These are phyloP conservation scores for Pterois miles DNA, from an alignment of 2,797 vertebrate genomes.

Conservation along the genomic window DNA sequence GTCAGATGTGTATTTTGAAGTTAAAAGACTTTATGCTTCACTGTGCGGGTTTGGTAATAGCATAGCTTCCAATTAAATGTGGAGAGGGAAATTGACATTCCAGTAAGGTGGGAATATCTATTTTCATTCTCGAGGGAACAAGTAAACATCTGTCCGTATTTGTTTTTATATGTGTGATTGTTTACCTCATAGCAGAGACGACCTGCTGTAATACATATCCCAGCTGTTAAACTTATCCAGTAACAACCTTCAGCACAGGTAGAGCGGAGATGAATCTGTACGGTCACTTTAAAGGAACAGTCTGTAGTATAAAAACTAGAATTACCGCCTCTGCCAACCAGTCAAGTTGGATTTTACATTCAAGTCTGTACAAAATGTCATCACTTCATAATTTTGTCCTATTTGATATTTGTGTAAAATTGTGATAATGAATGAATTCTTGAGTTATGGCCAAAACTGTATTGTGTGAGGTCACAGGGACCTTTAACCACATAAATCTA, in stretches of 20 bases:
- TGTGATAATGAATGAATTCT: too few species aligned
- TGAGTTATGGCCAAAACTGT: too few species aligned
- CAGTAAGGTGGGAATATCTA: conserved; percentile 37
- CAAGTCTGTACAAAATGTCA: too few species aligned
- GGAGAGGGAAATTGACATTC: conserved; percentile 14
- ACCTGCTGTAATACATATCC: neutral
- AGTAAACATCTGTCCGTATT: conserved; percentile 40
- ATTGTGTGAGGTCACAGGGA: too few species aligned
- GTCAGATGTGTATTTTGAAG: conserved; percentile 30
- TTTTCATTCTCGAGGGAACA: conserved; percentile 31
- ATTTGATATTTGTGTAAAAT: too few species aligned
- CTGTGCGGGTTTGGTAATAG: conserved; percentile 5
- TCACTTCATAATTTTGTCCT: too few species aligned
- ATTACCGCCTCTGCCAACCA: too few species aligned
- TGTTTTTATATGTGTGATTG: neutral
- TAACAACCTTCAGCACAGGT: conserved; percentile 22
- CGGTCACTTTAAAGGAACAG: neutral
- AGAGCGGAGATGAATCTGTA: neutral
- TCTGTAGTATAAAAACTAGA: neutral
- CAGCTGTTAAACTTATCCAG: conserved; percentile 8
- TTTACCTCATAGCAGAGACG: conserved; percentile 9
- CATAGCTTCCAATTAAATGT: conserved; percentile 40
- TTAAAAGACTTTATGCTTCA: conserved; percentile 8
- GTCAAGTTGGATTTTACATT: too few species aligned
- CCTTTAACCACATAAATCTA: too few species aligned